A percentile compares a stretch with the other conserved stretches of the same genome.
phyloP scores from a whole-genome alignment of 2,113 vertebrate species.

The Charina bottae region DNA sequence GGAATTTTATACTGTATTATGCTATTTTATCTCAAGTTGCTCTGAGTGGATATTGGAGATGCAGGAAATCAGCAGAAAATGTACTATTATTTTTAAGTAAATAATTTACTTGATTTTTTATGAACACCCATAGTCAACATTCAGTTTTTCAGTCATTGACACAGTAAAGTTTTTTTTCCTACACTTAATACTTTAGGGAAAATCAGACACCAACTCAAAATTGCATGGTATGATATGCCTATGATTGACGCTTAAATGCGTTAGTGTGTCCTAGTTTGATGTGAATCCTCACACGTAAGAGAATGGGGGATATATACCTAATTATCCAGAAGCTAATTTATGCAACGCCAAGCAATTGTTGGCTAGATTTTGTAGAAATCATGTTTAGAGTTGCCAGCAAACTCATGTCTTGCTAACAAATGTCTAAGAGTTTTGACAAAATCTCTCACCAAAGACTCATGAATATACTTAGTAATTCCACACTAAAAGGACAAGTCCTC shows the following conservation, averaged over 20 bases:
- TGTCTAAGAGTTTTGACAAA: neutral
- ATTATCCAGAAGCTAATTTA: neutral
- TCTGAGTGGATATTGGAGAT: neutral
- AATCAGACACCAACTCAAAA: neutral
- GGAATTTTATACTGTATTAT: neutral
- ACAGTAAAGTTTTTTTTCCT: neutral
- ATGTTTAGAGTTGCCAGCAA: neutral
- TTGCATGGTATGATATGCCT: neutral
- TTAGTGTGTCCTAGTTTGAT: neutral
- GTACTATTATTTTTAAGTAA: neutral
- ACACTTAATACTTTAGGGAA: neutral
- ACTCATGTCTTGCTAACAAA: neutral
- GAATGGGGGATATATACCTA: neutral
- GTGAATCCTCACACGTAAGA: neutral
- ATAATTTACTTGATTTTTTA: neutral
- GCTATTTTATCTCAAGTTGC: neutral
- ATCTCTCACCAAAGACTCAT: neutral
- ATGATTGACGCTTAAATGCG: neutral
- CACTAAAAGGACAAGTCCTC: neutral
- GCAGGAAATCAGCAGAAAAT: neutral
- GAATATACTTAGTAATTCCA: neutral
- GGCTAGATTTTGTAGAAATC: neutral
- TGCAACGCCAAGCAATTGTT: neutral
- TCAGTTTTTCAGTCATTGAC: neutral
- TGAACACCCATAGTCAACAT: neutral